phyloP scores from a whole-genome alignment of 2,113 vertebrate genomes.

The Lamprologus ornatipinnis region DNA sequence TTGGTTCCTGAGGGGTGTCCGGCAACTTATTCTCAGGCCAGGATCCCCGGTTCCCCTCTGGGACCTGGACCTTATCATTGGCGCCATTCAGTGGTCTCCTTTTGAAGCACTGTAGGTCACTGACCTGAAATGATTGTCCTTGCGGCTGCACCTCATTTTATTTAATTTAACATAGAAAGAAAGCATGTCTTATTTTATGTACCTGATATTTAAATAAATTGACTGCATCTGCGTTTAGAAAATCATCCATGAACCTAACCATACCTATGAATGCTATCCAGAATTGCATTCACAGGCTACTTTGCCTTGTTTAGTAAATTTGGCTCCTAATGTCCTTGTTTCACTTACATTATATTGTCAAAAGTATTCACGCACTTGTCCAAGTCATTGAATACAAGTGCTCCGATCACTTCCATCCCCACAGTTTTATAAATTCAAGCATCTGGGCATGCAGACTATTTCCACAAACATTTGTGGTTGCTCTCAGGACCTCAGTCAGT shows the following conservation, averaged over 20 bases:
- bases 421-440: not conserved
- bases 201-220: not conserved
- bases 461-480: not conserved
- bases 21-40: not conserved
- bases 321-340: not conserved
- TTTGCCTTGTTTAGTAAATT: not conserved
- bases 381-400: not conserved
- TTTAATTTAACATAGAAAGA: not conserved
- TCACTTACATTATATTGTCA: not conserved
- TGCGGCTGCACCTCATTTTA: not conserved
- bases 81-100: not conserved
- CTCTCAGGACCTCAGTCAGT: not conserved
- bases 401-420: accelerated
- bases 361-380: not conserved
- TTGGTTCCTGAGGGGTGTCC: not conserved
- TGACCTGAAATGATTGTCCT: not conserved
- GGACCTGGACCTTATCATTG: not conserved
- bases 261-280: not conserved
- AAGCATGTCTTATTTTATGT: not conserved
- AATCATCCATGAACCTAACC: not conserved
- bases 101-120: not conserved
- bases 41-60: not conserved
- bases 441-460: not conserved
- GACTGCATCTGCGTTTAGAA: not conserved
- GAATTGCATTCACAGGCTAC: not conserved